phyloP scores from a whole-genome alignment of 1,140 invertebrate species.

The Drosophila bocqueti region DNA sequence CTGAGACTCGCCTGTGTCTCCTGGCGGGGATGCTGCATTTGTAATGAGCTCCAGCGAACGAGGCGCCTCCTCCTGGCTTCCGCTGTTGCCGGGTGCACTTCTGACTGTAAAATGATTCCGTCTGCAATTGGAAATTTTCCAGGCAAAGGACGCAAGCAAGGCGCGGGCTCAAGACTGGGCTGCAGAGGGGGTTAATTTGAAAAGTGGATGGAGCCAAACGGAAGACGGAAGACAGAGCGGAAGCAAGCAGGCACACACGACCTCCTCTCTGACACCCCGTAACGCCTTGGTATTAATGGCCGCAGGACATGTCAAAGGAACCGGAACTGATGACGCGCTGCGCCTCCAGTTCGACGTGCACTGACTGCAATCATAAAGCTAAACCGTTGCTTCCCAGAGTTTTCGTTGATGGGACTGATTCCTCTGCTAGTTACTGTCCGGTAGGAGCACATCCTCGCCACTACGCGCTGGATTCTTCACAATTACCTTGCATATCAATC shows the following conservation, averaged over 20 bases:
- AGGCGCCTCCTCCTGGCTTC: slow-evolving; percentile 59
- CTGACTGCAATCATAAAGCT: slow-evolving; percentile 72
- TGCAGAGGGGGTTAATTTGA: slow-evolving; percentile 62
- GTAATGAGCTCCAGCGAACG: slow-evolving; percentile 65
- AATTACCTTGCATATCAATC: slow-evolving; percentile 73
- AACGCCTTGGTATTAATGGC: slow-evolving; percentile 57
- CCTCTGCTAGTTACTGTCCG: slow-evolving; percentile 33
- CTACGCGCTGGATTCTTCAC: background rate
- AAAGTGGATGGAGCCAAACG: slow-evolving; percentile 41
- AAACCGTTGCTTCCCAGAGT: background rate
- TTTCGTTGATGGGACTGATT: background rate
- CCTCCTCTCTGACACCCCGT: slow-evolving; percentile 27
- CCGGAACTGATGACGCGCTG: slow-evolving; percentile 71
- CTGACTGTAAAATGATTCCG: slow-evolving; percentile 63
- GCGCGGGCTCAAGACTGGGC: background rate
- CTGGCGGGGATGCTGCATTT: slow-evolving; percentile 54
- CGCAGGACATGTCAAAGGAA: slow-evolving; percentile 73
- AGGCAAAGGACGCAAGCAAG: slow-evolving; percentile 3
- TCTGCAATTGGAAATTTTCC: slow-evolving; percentile 66
- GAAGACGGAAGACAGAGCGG: slow-evolving; percentile 59
- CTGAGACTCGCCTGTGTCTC: slow-evolving; percentile 23
- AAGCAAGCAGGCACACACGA: slow-evolving; percentile 53
- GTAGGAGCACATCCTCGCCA: background rate
- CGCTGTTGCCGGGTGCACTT: slow-evolving; percentile 48
- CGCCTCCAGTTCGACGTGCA: slow-evolving; percentile 59